phyloP scores from a whole-genome alignment of 37 sponge, comb jelly and placozoan species.

The Petrosia ficiformis region DNA sequence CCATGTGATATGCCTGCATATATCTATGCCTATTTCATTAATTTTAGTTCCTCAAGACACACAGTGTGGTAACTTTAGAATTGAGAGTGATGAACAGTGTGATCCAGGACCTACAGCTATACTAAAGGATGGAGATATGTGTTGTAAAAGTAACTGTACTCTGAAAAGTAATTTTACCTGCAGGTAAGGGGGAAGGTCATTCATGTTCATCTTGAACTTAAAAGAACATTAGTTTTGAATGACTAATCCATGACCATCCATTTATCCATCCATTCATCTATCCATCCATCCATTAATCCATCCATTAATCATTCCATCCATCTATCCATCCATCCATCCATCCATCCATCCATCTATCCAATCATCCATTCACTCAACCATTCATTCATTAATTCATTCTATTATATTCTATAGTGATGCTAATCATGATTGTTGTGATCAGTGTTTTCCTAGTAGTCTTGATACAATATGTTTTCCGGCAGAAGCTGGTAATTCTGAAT shows the following conservation, averaged over 20 bases:
- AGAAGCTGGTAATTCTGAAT: background rate
- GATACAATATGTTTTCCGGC: conserved; percentile 10
- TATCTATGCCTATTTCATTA: too few species aligned
- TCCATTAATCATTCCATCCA: too few species aligned
- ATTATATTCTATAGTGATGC: conserved; percentile 36
- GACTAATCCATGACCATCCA: too few species aligned
- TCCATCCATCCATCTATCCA: too few species aligned
- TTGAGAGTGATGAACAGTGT: conserved; percentile 47
- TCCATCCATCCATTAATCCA: too few species aligned
- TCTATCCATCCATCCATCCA: too few species aligned
- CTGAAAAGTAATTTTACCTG: background rate
- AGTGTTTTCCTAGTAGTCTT: conserved; percentile 2
- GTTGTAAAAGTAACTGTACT: conserved; percentile 33
- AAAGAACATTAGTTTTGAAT: too few species aligned
- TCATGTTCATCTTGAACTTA: too few species aligned
- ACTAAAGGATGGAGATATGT: background rate
- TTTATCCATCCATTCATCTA: too few species aligned
- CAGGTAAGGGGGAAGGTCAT: too few species aligned
- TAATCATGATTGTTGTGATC: conserved; percentile 45
- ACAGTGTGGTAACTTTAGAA: conserved; percentile 44
- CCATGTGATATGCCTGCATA: too few species aligned
- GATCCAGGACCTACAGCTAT: conserved; percentile 38
- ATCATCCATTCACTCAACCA: background rate
- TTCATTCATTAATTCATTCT: background rate
- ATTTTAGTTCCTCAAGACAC: background rate